Conservation (phyloP, 2,113 vertebrate species). For the Dasypus novemcinctus region DNA sequence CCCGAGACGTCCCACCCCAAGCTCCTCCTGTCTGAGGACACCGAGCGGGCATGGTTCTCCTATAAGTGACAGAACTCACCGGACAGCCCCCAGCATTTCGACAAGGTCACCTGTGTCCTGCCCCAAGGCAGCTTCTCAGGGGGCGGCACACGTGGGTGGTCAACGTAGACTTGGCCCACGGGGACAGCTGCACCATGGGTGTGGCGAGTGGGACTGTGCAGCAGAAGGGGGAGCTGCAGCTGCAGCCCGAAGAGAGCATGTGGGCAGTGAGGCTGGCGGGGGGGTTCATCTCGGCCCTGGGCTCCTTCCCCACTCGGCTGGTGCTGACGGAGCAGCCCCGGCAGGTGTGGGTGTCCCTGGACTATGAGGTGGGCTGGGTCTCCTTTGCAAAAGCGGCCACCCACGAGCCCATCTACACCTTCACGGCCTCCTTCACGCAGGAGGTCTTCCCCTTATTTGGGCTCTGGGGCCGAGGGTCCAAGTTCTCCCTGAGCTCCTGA, state of each 20-base stretch:
- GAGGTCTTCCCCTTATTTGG: no score
- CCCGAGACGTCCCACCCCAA: slow-evolving; percentile 75
- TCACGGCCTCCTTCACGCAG: no score
- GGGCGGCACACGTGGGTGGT: slow-evolving; percentile 65
- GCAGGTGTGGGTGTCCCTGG: no score
- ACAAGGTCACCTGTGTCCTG: no score
- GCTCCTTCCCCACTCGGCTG: slow-evolving; percentile 71
- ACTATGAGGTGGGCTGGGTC: no score
- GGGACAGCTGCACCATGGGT: no score
- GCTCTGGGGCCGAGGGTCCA: slow-evolving; percentile 71
- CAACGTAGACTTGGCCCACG: no score
- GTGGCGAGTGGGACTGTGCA: background rate
- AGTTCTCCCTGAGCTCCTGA: slow-evolving; percentile 65
- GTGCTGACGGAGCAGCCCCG: no score
- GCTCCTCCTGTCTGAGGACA: slow-evolving; percentile 71
- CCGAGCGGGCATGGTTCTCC: slow-evolving; percentile 69
- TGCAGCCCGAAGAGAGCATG: no score
- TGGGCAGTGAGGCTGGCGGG: slow-evolving; percentile 62
- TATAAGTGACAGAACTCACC: slow-evolving; percentile 75
- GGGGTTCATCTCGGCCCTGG: slow-evolving; percentile 64
- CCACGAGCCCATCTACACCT: no score
- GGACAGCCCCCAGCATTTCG: slow-evolving; percentile 59
- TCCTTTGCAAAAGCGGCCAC: no score
- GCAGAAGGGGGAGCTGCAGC: slow-evolving; percentile 66
- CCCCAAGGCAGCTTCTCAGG: no score